These are phyloP conservation scores for Pristis pectinata DNA, from an alignment of 2,797 vertebrate genomes.

Conservation along the genomic window DNA sequence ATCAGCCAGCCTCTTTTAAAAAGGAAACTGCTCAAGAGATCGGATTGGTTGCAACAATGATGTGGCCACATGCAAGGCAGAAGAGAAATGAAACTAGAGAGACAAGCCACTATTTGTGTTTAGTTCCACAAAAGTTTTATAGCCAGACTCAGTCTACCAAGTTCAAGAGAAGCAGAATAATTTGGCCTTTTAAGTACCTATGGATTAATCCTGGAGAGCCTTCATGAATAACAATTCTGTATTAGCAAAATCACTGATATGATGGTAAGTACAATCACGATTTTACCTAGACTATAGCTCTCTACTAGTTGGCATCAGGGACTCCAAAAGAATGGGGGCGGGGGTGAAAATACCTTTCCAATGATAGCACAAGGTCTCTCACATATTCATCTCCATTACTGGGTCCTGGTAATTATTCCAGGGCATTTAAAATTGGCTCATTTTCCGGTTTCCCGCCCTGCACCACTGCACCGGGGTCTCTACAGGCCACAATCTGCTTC, in stretches of 20 bases:
- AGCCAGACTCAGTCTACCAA: not conserved
- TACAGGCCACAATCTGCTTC: not conserved
- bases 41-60: no score
- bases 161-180: not conserved
- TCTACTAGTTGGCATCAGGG: not conserved
- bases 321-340: no score
- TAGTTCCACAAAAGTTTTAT: not conserved
- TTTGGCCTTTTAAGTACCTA: no score
- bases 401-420: not conserved
- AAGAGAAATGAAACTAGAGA: conserved; percentile 12
- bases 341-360: not conserved
- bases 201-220: no score
- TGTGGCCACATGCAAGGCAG: not conserved
- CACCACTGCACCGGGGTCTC: not conserved
- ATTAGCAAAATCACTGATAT: not conserved
- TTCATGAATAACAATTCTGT: not conserved
- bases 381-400: not conserved
- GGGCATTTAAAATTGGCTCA: not conserved
- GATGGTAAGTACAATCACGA: not conserved
- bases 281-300: not conserved
- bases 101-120: not conserved
- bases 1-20: not conserved
- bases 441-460: no score
- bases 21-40: not conserved
- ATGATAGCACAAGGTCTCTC: not conserved